Percentiles rank a stretch among this genome's conserved stretches.
These are phyloP conservation scores for Zhengitettix transpicula DNA, from an alignment of 2,888 invertebrate species.

Conservation along the genomic window DNA sequence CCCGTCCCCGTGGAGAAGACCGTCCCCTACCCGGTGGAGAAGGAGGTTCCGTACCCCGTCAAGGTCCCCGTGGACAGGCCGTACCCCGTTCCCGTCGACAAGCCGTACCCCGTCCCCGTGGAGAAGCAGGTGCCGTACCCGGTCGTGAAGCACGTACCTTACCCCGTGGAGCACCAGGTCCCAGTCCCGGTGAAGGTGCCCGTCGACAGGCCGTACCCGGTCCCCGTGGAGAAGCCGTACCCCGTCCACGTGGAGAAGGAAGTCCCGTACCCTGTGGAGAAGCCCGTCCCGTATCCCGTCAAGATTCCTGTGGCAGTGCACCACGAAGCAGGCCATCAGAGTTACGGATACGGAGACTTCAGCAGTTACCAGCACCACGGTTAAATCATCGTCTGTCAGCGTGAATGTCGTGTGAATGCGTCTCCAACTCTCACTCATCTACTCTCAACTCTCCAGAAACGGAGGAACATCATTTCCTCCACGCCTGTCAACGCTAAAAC, in stretches of 20 bases:
- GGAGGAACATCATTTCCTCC: no score
- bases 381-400: no score
- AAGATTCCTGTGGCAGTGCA: slow-evolving; percentile 15
- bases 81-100: slow-evolving; percentile 32
- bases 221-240: slow-evolving; percentile 15
- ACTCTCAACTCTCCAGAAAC: no score
- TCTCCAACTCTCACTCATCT: no score
- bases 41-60: slow-evolving; percentile 30
- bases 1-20: slow-evolving; percentile 5
- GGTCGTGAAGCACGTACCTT: slow-evolving; percentile 42
- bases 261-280: slow-evolving; percentile 11
- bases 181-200: slow-evolving; percentile 44
- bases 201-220: slow-evolving; percentile 28
- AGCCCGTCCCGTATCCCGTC: slow-evolving; percentile 4
- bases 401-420: no score
- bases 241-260: slow-evolving; percentile 36
- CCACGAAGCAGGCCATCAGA: no score
- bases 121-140: slow-evolving; percentile 38
- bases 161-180: slow-evolving; percentile 49
- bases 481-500: no score
- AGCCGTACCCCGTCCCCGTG: slow-evolving; percentile 18
- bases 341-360: no score
- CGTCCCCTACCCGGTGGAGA: slow-evolving; percentile 10
- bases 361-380: no score
- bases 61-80: slow-evolving; percentile 5